These are phyloP conservation scores for Eueides isabella DNA, from an alignment of 1,140 invertebrate genomes.

Conservation along the genomic window DNA sequence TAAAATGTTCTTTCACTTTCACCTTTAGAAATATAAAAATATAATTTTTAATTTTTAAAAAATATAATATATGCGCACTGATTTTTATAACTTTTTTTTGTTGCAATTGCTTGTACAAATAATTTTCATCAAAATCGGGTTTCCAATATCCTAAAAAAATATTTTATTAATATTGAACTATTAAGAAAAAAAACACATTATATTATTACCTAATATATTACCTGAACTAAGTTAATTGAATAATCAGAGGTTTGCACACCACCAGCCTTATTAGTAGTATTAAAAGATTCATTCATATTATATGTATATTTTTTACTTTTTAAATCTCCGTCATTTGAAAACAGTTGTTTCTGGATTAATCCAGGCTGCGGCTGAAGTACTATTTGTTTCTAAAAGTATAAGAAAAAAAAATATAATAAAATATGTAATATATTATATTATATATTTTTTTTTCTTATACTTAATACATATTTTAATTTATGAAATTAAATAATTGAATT, in stretches of 20 bases:
- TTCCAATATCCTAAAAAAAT: background rate
- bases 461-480: too few relatives aligned
- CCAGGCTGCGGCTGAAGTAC: background rate
- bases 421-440: too few relatives aligned
- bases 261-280: background rate
- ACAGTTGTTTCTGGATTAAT: too few relatives aligned
- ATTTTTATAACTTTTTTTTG: background rate
- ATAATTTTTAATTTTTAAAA: background rate
- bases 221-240: conserved; percentile 47
- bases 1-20: background rate
- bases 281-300: background rate
- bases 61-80: too few relatives aligned
- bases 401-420: background rate
- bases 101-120: background rate
- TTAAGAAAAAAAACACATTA: background rate
- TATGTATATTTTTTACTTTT: background rate
- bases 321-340: background rate
- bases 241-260: conserved; percentile 58
- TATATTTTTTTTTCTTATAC: too few relatives aligned
- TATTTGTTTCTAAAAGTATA: background rate
- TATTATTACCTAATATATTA: background rate
- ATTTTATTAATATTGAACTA: background rate
- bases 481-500: too few relatives aligned
- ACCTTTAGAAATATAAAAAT: background rate
- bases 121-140: background rate